A percentile compares a stretch with the other conserved stretches of the same genome.
Conservation (phyloP, 2,113 vertebrate species). For the Pagrus major region DNA sequence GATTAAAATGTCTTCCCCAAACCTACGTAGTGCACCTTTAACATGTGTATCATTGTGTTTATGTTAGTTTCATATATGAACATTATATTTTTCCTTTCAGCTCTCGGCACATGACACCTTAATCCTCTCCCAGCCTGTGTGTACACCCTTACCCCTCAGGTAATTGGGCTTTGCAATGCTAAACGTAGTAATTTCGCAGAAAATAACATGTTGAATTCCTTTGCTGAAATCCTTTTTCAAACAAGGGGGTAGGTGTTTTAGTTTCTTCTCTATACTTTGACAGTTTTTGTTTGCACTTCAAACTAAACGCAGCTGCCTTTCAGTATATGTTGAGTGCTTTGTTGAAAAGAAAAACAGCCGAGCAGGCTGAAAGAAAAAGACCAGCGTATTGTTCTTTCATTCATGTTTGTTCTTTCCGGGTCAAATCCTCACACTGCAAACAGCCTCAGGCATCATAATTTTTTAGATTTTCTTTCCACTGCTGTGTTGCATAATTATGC, state of each 20-base stretch:
- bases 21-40: too few species aligned
- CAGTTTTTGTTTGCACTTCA: background rate
- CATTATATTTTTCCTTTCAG: constrained; percentile 78
- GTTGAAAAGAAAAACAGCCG: background rate
- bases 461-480: background rate
- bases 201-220: background rate
- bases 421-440: constrained; percentile 18
- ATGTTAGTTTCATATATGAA: background rate
- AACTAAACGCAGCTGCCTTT: background rate
- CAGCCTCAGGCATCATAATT: background rate
- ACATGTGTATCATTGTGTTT: background rate
- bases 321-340: background rate
- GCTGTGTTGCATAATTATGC: background rate
- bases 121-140: constrained; percentile 96
- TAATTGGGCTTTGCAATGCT: constrained; percentile 48
- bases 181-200: background rate
- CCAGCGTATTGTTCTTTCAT: constrained; percentile 7
- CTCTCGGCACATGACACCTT: constrained; percentile 93
- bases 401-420: constrained; percentile 23
- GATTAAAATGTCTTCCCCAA: too few species aligned
- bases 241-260: background rate
- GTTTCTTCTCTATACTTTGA: background rate
- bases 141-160: constrained; percentile 97
- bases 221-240: background rate
- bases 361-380: background rate